phyloP scores from a whole-genome alignment of 2,113 vertebrate species.

The Anolis sagrei region DNA sequence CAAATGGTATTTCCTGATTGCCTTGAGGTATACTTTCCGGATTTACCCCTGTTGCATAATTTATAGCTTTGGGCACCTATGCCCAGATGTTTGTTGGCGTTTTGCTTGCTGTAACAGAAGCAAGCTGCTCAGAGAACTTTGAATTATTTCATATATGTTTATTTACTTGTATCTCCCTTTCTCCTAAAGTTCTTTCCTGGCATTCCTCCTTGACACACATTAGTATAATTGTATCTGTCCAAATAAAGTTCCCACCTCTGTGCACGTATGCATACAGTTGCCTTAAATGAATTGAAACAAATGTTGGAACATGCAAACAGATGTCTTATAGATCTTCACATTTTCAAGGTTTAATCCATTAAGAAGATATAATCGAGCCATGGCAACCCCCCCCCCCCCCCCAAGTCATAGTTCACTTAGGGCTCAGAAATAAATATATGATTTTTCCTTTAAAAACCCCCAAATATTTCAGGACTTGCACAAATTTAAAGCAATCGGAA shows the following conservation, averaged over 20 bases:
- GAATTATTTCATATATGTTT: neutral
- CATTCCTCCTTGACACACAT: neutral
- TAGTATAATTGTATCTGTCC: neutral
- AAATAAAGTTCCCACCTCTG: no score
- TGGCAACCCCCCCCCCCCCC: no score
- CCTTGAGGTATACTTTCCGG: neutral
- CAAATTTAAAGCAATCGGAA: no score
- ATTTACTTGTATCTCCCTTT: neutral
- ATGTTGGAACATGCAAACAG: no score
- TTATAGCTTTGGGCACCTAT: neutral
- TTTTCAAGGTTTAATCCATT: neutral
- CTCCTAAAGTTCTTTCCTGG: neutral
- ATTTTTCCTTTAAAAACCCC: no score
- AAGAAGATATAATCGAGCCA: no score
- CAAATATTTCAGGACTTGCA: no score
- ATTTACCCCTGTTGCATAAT: neutral
- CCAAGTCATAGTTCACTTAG: no score
- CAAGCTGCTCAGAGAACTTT: neutral
- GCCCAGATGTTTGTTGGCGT: neutral
- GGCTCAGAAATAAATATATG: no score
- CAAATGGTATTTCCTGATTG: rapidly evolving
- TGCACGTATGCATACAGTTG: no score
- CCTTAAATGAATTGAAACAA: no score
- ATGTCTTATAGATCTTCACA: neutral
- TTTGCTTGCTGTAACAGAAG: neutral